Evolutionary conservation across 2,113 vertebrate genomes (phyloP), one percentile per base, ranked within the genome.

Genomic region (Oryzias javanicus): DNA sequence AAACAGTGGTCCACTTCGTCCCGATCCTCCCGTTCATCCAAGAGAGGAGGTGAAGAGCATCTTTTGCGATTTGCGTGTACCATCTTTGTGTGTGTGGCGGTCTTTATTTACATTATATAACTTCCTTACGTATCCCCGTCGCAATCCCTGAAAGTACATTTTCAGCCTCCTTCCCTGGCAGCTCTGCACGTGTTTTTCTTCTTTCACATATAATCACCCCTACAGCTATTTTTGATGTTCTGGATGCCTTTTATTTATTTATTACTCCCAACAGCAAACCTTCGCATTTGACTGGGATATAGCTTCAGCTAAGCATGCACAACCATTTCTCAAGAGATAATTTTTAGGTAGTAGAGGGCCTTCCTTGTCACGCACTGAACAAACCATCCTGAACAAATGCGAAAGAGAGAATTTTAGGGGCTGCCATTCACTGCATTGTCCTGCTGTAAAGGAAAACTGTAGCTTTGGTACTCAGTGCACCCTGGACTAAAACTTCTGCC

Each of bases 1-100:
- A 99, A 99, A 79, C 97, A 99, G 55, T 99, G 97, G 97, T 99
- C 97, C 66, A 97, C 97, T 4, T 99, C 97, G 52, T 99, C 97
- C 71, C 93, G 94, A 65, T 99, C 97, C 8, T 98, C 97, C 0
- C 88, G 93, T 20, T 99, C 97, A 8, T 99, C 97, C 52, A 98
- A 96, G 88, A 92, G 96, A 83, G 97, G 97, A 93, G 95, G 97
- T 99, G 84, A 91, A 92, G 29, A 60, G 42, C 56, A 50, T 29
- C 20, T 51, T 61, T 19, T 27, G 16, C 35, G 19, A 4, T 65
- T 70, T 5, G 25, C 14, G 29, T 18, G n/a, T 16, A 18, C 42
- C 15, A 15, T n/a, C 42, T 27, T 5, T 22, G 40, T 64, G 42
- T 27, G 16, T n/a, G n/a, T 42, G 49, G 4, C 6, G 16, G 8